Percentiles rank a stretch among this genome's conserved stretches.
Conservation (phyloP, 2,113 vertebrate species). For the Nestor notabilis region DNA sequence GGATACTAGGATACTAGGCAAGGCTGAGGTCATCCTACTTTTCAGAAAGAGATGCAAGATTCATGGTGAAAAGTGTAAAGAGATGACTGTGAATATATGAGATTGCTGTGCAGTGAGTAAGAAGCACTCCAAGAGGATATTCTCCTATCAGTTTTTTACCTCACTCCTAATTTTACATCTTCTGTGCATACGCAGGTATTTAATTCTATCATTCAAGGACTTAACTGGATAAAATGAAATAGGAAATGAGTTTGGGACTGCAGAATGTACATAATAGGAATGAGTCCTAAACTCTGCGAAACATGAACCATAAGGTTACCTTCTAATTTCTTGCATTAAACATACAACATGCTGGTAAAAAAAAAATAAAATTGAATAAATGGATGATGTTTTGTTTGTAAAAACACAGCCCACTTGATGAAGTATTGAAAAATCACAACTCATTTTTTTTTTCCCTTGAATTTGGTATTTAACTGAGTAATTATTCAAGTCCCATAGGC, state of each 20-base stretch:
- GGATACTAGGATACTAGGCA: neutral
- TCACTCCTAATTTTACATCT: neutral
- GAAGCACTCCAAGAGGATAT: neutral
- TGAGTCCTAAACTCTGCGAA: neutral
- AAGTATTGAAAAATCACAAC: neutral
- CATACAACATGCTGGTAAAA: neutral
- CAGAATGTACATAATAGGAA: neutral
- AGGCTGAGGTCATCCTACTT: neutral
- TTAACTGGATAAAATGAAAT: neutral
- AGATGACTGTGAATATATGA: neutral
- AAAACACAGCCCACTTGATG: neutral
- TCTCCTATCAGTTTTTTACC: neutral
- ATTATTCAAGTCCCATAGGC: neutral
- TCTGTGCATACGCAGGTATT: neutral
- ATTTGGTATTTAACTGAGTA: neutral
- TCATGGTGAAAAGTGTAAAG: neutral
- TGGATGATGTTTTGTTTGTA: neutral
- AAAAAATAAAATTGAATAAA: neutral
- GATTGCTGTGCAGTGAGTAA: neutral
- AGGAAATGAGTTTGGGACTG: neutral
- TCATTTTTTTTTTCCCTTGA: neutral
- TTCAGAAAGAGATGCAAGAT: neutral
- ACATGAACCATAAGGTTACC: neutral
- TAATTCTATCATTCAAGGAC: neutral
- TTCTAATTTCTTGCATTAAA: neutral